Evolutionary conservation across 2,113 vertebrate genomes (phyloP).

Genomic region (Calonectris borealis): DNA sequence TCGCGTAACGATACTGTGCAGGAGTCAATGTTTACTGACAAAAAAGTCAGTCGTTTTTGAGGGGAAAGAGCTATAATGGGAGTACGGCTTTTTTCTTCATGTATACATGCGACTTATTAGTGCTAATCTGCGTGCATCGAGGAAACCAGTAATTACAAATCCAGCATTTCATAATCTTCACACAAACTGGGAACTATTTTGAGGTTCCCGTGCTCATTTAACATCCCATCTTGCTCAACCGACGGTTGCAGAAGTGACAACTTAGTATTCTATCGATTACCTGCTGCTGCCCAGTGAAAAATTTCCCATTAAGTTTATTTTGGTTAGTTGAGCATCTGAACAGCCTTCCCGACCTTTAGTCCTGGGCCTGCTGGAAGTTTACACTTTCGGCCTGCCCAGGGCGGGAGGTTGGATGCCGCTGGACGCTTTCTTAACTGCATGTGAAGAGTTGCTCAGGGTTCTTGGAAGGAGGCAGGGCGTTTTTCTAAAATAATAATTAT

Average conservation of each 20-base stretch:
- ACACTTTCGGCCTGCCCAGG: rapidly evolving
- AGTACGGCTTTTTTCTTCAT: background rate
- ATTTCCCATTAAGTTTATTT: background rate
- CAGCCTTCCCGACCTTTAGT: background rate
- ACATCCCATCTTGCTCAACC: background rate
- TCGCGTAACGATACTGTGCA: background rate
- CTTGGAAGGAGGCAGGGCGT: background rate
- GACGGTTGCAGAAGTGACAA: background rate
- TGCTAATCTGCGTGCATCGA: background rate
- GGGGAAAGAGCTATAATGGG: background rate
- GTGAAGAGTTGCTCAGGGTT: background rate
- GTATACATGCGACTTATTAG: background rate
- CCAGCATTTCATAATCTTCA: background rate
- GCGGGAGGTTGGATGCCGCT: rapidly evolving
- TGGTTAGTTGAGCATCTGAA: background rate
- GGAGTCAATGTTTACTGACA: background rate
- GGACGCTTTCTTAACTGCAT: background rate
- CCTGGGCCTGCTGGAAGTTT: background rate
- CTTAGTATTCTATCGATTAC: background rate
- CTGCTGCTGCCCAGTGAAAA: background rate
- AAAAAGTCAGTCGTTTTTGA: background rate
- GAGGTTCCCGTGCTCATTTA: background rate
- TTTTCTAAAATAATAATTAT: background rate
- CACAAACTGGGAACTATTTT: background rate
- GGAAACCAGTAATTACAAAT: background rate